Evolutionary conservation across 2,113 vertebrate genomes (phyloP), one percentile per base, ranked within the genome.

Genomic region (Lepus timidus): DNA sequence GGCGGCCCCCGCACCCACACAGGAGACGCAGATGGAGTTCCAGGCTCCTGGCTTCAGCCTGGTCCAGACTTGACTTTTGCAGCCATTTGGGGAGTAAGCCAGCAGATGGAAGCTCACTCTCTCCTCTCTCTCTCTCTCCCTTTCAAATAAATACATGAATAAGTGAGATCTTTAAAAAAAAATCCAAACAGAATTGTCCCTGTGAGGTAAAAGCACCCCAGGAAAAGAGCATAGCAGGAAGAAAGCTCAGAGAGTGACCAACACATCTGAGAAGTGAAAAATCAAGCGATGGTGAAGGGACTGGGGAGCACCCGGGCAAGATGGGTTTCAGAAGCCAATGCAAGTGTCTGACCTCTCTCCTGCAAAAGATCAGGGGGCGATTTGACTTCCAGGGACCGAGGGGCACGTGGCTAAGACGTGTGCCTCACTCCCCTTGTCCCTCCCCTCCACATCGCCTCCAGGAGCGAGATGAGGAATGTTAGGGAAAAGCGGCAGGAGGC

Each of bases 401-500:
- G 14, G 44, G 62, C 25, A 31, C 4, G 2, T 62, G 49, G 14
- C 29, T 13, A 17, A 44, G 7, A 36, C 23, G 19, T 14, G 14
- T 49, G 20, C 1, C 78, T 12, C 19, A 11, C 2, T 64, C 8
- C 23, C 23, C 4, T 4, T 64, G 62, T 22, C 6, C 14, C 2
- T 19, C 22, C 44, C 44, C 44, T 44, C 2, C 29, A 13, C 7
- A 22, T 67, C 22, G 31, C 20, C 79, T 75, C 4, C 7, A 22
- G 9, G 4, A 31, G 33, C 6, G 6, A 39, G 61, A 52, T 9
- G 20, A 29, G 3, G 1, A 9, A 1, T 3, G 9, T 51, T 9
- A 33, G 78, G 25, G 55, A 29, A 80, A 88, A 29, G 1, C 19
- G 76, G 17, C 27, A 4, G 4, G 12, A 58, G 10, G 19, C 29